These are phyloP conservation scores for Trinectes maculatus DNA, from an alignment of 2,113 vertebrate species.

Conservation along the genomic window DNA sequence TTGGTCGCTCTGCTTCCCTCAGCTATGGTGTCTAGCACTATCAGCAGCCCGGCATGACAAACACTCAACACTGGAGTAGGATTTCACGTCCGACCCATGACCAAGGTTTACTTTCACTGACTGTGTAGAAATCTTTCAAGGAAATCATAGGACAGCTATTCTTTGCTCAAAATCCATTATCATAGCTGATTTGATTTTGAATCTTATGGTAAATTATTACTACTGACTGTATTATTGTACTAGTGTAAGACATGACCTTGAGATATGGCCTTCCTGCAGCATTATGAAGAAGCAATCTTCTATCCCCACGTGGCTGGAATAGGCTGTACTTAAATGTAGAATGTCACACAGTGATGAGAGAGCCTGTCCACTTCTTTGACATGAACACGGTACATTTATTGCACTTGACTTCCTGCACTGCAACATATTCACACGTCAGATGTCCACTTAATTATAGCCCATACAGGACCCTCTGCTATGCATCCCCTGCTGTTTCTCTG, in stretches of 20 bases:
- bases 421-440: conserved; percentile 38
- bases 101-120: not conserved
- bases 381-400: conserved; percentile 1
- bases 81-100: not conserved
- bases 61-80: not conserved
- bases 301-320: not conserved
- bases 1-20: not conserved
- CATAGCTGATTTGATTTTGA: too few relatives aligned
- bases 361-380: conserved; percentile 3
- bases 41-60: not conserved
- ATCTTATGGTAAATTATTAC: too few relatives aligned
- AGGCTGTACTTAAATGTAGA: conserved; percentile 1
- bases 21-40: not conserved
- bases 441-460: conserved; percentile 53
- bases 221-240: too few relatives aligned
- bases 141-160: not conserved
- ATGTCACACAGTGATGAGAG: conserved; percentile 1
- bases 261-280: too few relatives aligned
- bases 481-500: conserved; percentile 45
- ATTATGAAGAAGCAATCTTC: conserved; percentile 1
- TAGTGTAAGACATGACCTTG: too few relatives aligned
- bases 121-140: not conserved
- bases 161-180: too few relatives aligned
- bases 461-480: conserved; percentile 3
- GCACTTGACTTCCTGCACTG: conserved; percentile 18